Percentiles rank a stretch among this genome's conserved stretches.
Evolutionary conservation across 2,888 invertebrate genomes (phyloP).

Genomic region (Oscheius onirici): DNA sequence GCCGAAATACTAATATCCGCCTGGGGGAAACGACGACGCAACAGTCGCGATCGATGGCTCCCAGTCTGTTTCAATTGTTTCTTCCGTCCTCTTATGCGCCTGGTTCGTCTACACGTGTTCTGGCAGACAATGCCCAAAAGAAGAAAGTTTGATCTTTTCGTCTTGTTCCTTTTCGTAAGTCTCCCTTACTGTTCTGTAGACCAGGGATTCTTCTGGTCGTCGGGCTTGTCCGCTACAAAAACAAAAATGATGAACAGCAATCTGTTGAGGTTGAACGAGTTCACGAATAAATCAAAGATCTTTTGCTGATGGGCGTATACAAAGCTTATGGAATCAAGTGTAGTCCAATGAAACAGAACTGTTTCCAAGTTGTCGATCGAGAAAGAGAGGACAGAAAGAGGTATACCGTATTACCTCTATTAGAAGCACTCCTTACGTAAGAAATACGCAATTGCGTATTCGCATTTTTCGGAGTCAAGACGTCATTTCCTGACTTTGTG

Average conservation of each 20-base stretch:
- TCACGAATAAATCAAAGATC: conserved; percentile 1
- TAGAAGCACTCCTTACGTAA: too few relatives aligned
- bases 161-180: background rate
- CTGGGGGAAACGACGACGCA: background rate
- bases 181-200: background rate
- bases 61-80: background rate
- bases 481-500: too few relatives aligned
- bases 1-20: background rate
- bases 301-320: background rate
- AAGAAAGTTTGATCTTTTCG: background rate
- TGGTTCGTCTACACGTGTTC: background rate
- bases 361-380: conserved; percentile 4
- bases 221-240: too few relatives aligned
- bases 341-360: background rate
- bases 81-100: background rate
- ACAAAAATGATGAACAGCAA: too few relatives aligned
- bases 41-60: too few relatives aligned
- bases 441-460: too few relatives aligned
- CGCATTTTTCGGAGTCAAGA: too few relatives aligned
- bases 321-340: conserved; percentile 3
- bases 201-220: too few relatives aligned
- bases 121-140: background rate
- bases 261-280: background rate
- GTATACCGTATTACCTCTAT: too few relatives aligned
- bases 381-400: background rate